phyloP scores from a whole-genome alignment of 1,140 invertebrate species.

The Drosophila gunungcola region DNA sequence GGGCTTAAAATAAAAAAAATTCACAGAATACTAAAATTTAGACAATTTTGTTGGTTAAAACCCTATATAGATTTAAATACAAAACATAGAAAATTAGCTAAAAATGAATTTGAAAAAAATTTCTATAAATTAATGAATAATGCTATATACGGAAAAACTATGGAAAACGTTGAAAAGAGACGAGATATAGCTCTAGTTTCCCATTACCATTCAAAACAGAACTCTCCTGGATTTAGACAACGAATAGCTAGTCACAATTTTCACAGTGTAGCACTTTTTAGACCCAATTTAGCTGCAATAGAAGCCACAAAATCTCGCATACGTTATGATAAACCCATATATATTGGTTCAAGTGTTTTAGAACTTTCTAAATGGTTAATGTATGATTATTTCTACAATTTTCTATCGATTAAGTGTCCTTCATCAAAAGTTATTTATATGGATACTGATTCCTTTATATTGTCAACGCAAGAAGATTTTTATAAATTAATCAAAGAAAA shows the following conservation, averaged over 20 bases:
- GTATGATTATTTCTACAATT: too few relatives aligned
- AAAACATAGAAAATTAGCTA: not conserved
- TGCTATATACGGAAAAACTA: not conserved
- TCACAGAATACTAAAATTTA: not conserved
- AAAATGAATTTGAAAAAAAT: constrained; percentile 1
- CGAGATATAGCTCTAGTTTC: not conserved
- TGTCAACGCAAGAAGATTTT: too few relatives aligned
- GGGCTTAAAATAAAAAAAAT: not conserved
- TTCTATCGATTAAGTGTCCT: too few relatives aligned
- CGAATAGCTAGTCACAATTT: constrained; percentile 9
- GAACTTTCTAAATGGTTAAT: too few relatives aligned
- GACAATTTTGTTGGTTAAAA: not conserved
- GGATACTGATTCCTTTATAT: too few relatives aligned
- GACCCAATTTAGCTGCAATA: too few relatives aligned
- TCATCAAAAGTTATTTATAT: too few relatives aligned
- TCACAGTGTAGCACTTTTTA: not conserved
- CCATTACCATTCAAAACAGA: constrained; percentile 1
- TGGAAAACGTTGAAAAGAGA: not conserved
- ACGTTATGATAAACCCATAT: too few relatives aligned
- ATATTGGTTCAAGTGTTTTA: too few relatives aligned
- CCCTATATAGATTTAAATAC: not conserved
- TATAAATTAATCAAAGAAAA: too few relatives aligned
- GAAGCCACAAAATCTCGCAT: too few relatives aligned
- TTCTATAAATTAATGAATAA: not conserved
- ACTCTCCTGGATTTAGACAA: not conserved